Conservation (phyloP, 2,797 vertebrate species). For the Poliocrania exsul region DNA sequence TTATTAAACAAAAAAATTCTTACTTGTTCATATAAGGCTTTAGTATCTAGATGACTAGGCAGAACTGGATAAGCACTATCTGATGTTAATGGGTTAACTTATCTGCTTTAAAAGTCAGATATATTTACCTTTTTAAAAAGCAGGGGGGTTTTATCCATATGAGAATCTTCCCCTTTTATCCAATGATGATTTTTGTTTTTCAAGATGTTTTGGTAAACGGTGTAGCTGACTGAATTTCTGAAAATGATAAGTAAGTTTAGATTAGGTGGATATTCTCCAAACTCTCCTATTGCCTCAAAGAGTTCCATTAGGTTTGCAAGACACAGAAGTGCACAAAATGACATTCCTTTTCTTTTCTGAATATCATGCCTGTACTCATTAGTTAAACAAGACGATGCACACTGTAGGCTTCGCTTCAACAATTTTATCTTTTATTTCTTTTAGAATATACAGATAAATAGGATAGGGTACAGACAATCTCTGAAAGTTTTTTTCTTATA, state of each 20-base stretch:
- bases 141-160: fast-evolving
- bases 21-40: not conserved
- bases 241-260: not conserved
- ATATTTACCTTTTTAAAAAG: not conserved
- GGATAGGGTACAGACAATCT: too few relatives aligned
- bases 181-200: not conserved
- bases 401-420: not conserved
- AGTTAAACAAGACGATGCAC: not conserved
- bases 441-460: not conserved
- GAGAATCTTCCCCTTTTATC: not conserved
- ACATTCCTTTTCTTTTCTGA: not conserved
- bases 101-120: not conserved
- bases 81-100: not conserved
- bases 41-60: not conserved
- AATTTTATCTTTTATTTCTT: not conserved
- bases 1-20: not conserved
- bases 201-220: not conserved
- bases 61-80: not conserved
- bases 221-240: not conserved
- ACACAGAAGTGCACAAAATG: not conserved
- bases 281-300: not conserved
- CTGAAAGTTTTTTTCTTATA: not conserved
- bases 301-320: not conserved
- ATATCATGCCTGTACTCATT: not conserved
- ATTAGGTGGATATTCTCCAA: not conserved